Evolutionary conservation across 2,888 invertebrate genomes (phyloP), one percentile per base, ranked within the genome.

Genomic region (Pycnomerus fuliginosus): DNA sequence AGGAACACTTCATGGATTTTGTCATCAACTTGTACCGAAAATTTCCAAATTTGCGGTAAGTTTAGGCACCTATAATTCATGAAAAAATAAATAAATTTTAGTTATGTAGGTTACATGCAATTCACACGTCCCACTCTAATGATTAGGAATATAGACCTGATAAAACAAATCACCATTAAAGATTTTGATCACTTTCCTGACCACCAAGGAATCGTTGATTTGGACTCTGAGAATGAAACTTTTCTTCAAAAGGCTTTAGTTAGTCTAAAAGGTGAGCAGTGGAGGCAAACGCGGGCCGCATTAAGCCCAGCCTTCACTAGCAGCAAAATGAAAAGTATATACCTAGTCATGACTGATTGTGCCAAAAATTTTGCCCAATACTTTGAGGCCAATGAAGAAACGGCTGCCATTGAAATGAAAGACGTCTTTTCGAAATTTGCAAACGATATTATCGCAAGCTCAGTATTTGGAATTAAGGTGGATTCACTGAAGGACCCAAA

Each of bases 361-460:
- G 57, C 54, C 1, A 36, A 55, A 12, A 47, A 60, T 16, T 57
- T 64, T 16, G 36, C 46, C 0, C 35, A 55, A 11, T 53, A 62
- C 44, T 55, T 64, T 22, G 34, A 49, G 22, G 42, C 53, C 23
- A 37, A 52, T 2, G 38, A 53, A 22, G 48, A 58, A 4, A 34
- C 44, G 1, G 31, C 52, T 1, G 55, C 56, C 15, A 12, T 57
- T 3, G 63, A 63, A 41, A 42, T 60, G 34, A 63, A 60, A 25
- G 48, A 79, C 36, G 38, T 74, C 1, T 73, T 75, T 33, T 74
- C 76, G 1, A 72, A 79, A 1, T 80, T 76, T 51, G 74, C 79
- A 0, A 81, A 74, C 55, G 82, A 82, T 58, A 78, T 80, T 11
- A 80, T 82, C 11, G 80, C 80, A 0, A 76, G 76, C 0, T 70